These are phyloP conservation scores for Alviniconcha marisindica DNA, from an alignment of 1,140 invertebrate species.

Conservation along the genomic window DNA sequence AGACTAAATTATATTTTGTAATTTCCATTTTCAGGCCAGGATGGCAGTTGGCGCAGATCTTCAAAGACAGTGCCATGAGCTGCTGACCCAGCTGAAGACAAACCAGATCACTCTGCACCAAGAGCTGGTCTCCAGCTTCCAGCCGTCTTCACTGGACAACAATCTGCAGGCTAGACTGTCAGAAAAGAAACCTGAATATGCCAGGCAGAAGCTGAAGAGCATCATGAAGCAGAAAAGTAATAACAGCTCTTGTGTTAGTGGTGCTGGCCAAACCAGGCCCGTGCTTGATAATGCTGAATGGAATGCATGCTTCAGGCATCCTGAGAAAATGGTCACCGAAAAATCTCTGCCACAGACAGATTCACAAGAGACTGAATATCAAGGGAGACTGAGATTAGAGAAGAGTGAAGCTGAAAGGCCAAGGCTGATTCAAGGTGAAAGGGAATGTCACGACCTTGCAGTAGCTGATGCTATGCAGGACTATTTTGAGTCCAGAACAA, in stretches of 20 bases:
- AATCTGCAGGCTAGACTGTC: not conserved
- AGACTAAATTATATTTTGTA: not conserved
- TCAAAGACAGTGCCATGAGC: conserved; percentile 24
- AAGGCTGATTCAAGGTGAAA: not conserved
- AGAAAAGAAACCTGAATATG: conserved; percentile 24
- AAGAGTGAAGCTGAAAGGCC: not conserved
- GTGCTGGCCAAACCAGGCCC: too few relatives aligned
- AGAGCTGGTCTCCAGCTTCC: not conserved
- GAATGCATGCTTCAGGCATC: too few relatives aligned
- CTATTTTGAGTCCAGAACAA: conserved; percentile 19
- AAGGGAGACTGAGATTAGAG: not conserved
- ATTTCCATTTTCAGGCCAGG: not conserved
- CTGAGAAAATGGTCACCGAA: too few relatives aligned
- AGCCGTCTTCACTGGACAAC: not conserved
- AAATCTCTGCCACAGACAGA: too few relatives aligned
- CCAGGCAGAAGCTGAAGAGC: conserved; percentile 28
- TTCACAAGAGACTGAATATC: too few relatives aligned
- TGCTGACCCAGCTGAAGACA: conserved; percentile 4
- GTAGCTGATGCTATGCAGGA: conserved; percentile 17
- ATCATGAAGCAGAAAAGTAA: conserved; percentile 20
- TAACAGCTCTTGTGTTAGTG: too few relatives aligned
- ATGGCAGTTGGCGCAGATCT: conserved; percentile 25
- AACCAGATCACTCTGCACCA: conserved; percentile 23
- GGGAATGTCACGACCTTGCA: too few relatives aligned
- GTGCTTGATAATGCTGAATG: too few relatives aligned